Conservation (phyloP, 35 echinoderm and acorn worm species). For the Lytechinus variegatus region DNA sequence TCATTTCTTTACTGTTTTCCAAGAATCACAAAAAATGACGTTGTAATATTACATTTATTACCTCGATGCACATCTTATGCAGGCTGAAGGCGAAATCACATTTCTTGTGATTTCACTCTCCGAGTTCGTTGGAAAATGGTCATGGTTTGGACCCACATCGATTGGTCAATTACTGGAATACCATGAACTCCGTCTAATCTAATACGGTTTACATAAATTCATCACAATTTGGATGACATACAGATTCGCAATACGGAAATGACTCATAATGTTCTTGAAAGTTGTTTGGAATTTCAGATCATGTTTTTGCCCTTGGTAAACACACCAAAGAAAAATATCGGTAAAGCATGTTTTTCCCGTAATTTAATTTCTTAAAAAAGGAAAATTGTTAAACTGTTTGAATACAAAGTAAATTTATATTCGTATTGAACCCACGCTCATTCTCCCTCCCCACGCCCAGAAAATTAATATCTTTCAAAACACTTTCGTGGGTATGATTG, state of each 20-base stretch:
- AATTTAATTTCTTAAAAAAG: background rate
- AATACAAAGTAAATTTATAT: background rate
- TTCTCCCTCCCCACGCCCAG: no score
- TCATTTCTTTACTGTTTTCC: no score
- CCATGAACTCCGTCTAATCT: background rate
- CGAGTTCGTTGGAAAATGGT: background rate
- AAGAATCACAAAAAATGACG: no score
- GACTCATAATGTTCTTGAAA: background rate
- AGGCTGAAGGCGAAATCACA: background rate
- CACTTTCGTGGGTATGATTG: no score
- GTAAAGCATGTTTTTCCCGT: background rate
- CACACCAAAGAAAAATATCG: no score
- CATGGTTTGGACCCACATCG: background rate
- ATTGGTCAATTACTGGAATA: background rate
- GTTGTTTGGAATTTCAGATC: background rate
- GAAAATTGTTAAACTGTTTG: background rate
- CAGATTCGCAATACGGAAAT: background rate
- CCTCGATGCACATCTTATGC: no score
- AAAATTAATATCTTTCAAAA: no score
- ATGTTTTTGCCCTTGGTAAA: background rate
- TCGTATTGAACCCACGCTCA: background rate
- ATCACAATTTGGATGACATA: background rate
- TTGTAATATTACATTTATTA: no score
- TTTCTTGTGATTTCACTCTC: background rate
- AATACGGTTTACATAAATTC: background rate